phyloP scores from a whole-genome alignment of 2,113 vertebrate genomes.

The Panurus biarmicus region DNA sequence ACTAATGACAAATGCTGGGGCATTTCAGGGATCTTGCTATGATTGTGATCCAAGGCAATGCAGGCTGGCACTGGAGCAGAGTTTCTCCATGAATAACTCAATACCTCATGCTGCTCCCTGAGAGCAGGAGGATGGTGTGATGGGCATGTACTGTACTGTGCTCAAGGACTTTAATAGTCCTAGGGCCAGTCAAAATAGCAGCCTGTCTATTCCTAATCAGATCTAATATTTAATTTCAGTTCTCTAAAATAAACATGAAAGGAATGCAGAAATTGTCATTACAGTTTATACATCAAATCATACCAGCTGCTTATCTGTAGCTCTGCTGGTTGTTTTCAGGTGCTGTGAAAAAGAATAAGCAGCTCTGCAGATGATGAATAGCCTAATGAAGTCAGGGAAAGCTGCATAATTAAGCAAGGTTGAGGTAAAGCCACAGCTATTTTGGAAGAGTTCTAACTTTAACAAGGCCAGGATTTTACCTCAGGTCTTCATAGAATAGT shows the following conservation, averaged over 20 bases:
- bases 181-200: background rate
- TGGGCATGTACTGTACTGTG: background rate
- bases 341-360: background rate
- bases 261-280: background rate
- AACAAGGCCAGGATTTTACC: slow-evolving; percentile 39
- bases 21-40: background rate
- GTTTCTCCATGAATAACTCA: background rate
- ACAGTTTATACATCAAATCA: background rate
- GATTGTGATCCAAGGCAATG: background rate
- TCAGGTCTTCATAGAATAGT: slow-evolving; percentile 5
- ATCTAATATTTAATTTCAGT: background rate
- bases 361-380: background rate
- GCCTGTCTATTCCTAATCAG: background rate
- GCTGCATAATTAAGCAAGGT: slow-evolving; percentile 1
- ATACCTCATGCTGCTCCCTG: background rate
- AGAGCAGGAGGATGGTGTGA: background rate
- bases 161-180: background rate
- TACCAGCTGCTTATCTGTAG: background rate
- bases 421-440: background rate
- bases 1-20: background rate
- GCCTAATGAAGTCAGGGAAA: background rate
- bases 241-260: background rate
- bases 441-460: slow-evolving; percentile 15
- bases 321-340: background rate
- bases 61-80: background rate